A percentile compares a stretch with the other conserved stretches of the same genome.
Conservation (phyloP, 2,888 invertebrate species). For the Villa cingulata region DNA sequence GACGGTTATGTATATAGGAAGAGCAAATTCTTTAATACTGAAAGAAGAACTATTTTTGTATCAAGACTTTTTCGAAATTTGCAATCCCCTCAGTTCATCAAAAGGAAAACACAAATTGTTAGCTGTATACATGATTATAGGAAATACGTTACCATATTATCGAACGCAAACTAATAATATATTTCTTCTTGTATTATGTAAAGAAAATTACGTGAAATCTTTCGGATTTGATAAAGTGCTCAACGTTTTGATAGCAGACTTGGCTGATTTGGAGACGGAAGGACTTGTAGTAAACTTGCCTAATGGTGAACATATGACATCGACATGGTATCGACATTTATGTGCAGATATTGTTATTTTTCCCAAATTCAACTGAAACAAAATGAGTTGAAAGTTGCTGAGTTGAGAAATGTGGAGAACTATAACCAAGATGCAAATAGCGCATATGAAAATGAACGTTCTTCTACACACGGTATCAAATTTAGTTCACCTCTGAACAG, state of each 20-base stretch:
- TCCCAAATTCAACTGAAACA: not conserved
- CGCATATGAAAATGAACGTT: not conserved
- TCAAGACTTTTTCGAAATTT: slow-evolving; percentile 10
- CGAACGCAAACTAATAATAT: not conserved
- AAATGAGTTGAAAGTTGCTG: too few species aligned
- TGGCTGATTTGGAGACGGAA: slow-evolving; percentile 6
- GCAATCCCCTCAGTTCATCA: slow-evolving; percentile 8
- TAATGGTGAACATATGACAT: too few species aligned
- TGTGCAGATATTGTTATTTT: not conserved
- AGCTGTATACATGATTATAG: slow-evolving; percentile 8
- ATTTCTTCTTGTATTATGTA: slow-evolving; percentile 3
- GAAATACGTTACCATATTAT: not conserved
- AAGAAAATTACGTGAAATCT: slow-evolving; percentile 4
- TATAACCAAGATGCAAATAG: not conserved
- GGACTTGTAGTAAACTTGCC: not conserved
- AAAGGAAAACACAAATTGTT: slow-evolving; percentile 10
- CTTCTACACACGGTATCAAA: not conserved
- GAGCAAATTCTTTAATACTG: not conserved
- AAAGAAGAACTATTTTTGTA: slow-evolving; percentile 3
- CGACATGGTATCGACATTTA: slow-evolving; percentile 5
- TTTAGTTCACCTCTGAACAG: slow-evolving; percentile 4
- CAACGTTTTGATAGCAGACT: slow-evolving; percentile 5
- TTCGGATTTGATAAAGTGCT: slow-evolving; percentile 4
- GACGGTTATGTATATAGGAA: not conserved
- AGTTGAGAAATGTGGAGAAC: too few species aligned